Evolutionary conservation across 1,140 invertebrate species (phyloP).

Genomic region (Heliconius congener): DNA sequence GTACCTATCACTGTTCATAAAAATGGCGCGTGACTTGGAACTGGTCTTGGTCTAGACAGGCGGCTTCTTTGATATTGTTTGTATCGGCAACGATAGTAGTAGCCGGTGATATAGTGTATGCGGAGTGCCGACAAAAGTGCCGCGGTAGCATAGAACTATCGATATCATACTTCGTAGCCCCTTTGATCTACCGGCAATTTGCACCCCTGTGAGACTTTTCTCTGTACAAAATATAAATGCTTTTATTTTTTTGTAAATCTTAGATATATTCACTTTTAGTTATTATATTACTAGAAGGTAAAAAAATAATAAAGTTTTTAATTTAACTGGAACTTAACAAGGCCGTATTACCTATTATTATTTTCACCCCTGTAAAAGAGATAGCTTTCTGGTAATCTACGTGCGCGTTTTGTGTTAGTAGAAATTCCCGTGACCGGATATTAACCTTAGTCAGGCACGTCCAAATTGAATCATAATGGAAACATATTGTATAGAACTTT

Average conservation of each 20-base stretch:
- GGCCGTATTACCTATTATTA: too few relatives aligned
- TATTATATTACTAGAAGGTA: too few relatives aligned
- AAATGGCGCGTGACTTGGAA: slow-evolving; percentile 28
- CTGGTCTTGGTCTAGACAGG: slow-evolving; percentile 24
- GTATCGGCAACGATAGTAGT: slow-evolving; percentile 58
- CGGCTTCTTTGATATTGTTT: slow-evolving; percentile 67
- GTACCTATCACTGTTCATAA: slow-evolving; percentile 8
- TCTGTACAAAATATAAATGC: not conserved
- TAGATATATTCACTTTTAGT: not conserved
- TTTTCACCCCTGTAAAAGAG: too few relatives aligned
- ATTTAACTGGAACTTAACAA: too few relatives aligned
- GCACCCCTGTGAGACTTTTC: slow-evolving; percentile 53
- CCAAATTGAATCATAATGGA: not conserved
- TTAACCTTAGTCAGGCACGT: not conserved
- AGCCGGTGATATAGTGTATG: slow-evolving; percentile 38
- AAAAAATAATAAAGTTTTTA: too few relatives aligned
- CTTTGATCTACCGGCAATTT: slow-evolving; percentile 66
- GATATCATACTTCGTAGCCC: slow-evolving; percentile 71
- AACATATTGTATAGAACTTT: not conserved
- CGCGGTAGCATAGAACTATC: slow-evolving; percentile 74
- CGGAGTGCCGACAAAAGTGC: slow-evolving; percentile 68
- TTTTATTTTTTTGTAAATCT: not conserved
- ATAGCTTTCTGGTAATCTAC: too few relatives aligned
- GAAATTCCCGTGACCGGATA: too few relatives aligned
- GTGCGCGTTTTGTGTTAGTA: too few relatives aligned